Evolutionary conservation across 2,113 vertebrate species (phyloP).

Genomic region (Onychostruthus taczanowskii): DNA sequence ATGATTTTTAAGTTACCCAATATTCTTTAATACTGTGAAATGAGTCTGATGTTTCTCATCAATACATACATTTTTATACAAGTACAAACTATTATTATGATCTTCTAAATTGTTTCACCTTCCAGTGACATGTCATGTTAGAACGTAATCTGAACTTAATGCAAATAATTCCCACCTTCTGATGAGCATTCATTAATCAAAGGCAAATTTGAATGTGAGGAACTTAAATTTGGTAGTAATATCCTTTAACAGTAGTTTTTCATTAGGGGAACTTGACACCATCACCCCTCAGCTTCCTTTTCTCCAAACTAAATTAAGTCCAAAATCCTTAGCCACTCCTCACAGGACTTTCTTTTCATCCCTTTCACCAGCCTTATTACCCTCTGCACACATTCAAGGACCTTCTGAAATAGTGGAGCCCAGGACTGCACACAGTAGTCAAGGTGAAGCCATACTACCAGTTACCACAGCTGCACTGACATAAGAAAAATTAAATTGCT

Average conservation of each 20-base stretch:
- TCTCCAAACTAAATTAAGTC: not conserved
- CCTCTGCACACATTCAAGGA: not conserved
- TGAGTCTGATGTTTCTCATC: not conserved
- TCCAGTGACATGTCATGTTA: not conserved
- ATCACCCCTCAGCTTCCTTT: not conserved
- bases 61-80: not conserved
- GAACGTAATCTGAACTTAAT: not conserved
- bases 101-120: not conserved
- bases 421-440: not conserved
- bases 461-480: not conserved
- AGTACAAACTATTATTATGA: not conserved
- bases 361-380: not conserved
- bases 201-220: constrained; percentile 50
- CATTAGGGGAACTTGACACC: constrained; percentile 65
- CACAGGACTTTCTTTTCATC: not conserved
- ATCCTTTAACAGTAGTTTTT: constrained; percentile 69
- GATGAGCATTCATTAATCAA: constrained; percentile 48
- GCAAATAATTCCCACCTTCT: constrained; percentile 2
- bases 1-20: not conserved
- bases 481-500: not conserved
- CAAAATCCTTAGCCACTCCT: not conserved
- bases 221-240: constrained; percentile 67
- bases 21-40: not conserved
- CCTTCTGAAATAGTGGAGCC: not conserved
- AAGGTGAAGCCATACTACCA: not conserved